phyloP scores from a whole-genome alignment of 2,113 vertebrate species.

The Trochalopteron elliotii region DNA sequence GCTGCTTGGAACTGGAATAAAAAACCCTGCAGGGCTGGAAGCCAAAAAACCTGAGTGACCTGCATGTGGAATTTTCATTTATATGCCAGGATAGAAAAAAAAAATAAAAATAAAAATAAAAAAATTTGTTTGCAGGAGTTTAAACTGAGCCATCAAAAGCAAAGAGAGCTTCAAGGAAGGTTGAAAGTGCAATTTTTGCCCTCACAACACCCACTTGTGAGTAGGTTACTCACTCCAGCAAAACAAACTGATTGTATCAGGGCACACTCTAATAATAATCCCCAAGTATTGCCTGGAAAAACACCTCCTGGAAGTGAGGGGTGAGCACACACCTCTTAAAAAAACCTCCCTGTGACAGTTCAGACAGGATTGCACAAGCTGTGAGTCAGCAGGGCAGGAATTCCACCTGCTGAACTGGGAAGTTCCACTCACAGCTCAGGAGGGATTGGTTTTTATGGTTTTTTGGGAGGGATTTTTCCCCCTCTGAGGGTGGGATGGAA shows the following conservation, averaged over 20 bases:
- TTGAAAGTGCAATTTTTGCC: not conserved
- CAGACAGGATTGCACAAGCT: not conserved
- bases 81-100: not conserved
- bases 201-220: not conserved
- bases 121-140: not conserved
- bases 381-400: not conserved
- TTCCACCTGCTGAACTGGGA: not conserved
- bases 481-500: not conserved
- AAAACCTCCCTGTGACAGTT: not conserved
- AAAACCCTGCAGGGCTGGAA: not conserved
- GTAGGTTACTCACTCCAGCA: not conserved
- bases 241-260: not conserved
- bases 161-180: not conserved
- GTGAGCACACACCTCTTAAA: constrained; percentile 33
- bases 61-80: not conserved
- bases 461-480: not conserved
- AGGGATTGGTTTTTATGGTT: not conserved
- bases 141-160: not conserved
- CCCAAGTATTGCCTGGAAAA: constrained; percentile 21
- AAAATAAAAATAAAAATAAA: too few species aligned
- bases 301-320: not conserved
- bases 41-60: constrained; percentile 10
- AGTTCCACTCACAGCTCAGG: not conserved
- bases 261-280: not conserved
- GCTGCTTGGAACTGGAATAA: constrained; percentile 16